Base-by-base conservation (phyloP, 2,113 vertebrate species). In the Mungos mungo region DNA sequence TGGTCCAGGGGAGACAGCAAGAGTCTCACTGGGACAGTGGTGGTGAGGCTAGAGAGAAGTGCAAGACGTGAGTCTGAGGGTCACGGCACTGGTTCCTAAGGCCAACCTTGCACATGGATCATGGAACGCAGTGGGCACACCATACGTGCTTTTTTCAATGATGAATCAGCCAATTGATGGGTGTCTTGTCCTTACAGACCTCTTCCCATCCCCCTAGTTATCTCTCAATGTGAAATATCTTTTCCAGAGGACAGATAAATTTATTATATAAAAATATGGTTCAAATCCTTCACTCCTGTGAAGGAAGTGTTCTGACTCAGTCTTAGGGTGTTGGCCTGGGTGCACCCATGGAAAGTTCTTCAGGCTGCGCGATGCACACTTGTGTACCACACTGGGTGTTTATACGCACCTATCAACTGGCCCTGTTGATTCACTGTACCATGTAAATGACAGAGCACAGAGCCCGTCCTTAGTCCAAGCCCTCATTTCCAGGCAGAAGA, bases 81-180 rank as follows among this genome's bases (percentile, higher is more conserved):
- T 21, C 13, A 5, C 0, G 0, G 35, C 5, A 13, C 35, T 0
- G 0, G 45, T 27, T 14, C 54, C 60, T 14, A 74, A 82, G 21
- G 16, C 74, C 19, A 15, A 57, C 33, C 21, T 52, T 11, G 38
- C 18, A 25, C 1, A 0, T 60, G 13, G 16, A 38, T 38, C 66
- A 21, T 10, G 3, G 35, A 45, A 25, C 7, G 9, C 33, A 0
- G 2, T 29, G 19, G 57, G 27, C 27, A n/a, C 15, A 2, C 68
- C 12, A 1, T 38, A 25, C 14, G 13, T 21, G 18, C 3, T 52
- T 86, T 71, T 71, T 35, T 88, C 47, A 45, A 8, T 79, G 27
- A 52, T 25, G 41, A 25, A n/a, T 63, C 13, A 54, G n/a, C 33
- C 65, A 18, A 47, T 7, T 50, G 27, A 86, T 35, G 2, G 29